Percentiles rank a stretch among this genome's conserved stretches.
These are phyloP conservation scores for Eulemur albifrons DNA, from an alignment of 2,797 vertebrate genomes.

Conservation along the genomic window DNA sequence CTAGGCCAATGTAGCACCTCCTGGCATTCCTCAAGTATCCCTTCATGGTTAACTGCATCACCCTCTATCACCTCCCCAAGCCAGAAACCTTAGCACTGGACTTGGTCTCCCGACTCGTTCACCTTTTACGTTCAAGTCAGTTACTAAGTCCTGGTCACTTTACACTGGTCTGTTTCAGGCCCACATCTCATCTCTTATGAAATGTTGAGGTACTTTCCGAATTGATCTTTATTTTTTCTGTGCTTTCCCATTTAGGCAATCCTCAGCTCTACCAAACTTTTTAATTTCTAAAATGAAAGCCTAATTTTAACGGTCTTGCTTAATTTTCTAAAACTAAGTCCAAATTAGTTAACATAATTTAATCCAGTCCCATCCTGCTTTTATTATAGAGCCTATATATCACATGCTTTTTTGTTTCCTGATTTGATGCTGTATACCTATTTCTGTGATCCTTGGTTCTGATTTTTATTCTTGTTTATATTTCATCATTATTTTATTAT, in stretches of 20 bases:
- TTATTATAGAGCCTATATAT: not conserved
- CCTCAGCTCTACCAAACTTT: not conserved
- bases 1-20: not conserved
- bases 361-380: not conserved
- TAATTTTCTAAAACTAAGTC: slow-evolving; percentile 8
- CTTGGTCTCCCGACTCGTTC: not conserved
- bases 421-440: not conserved
- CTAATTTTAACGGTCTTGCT: not conserved
- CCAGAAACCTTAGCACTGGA: not conserved
- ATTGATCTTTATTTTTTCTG: not conserved
- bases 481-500: not conserved
- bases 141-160: not conserved
- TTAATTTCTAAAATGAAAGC: not conserved
- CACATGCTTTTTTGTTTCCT: not conserved
- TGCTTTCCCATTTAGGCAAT: not conserved
- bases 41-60: not conserved
- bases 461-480: slow-evolving; percentile 24
- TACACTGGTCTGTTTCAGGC: not conserved
- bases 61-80: not conserved
- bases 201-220: not conserved
- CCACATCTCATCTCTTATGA: not conserved
- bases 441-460: not conserved
- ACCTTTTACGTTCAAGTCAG: not conserved
- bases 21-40: not conserved
- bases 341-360: not conserved